Conservation (phyloP, 2,888 invertebrate species). For the Meganola albula region DNA sequence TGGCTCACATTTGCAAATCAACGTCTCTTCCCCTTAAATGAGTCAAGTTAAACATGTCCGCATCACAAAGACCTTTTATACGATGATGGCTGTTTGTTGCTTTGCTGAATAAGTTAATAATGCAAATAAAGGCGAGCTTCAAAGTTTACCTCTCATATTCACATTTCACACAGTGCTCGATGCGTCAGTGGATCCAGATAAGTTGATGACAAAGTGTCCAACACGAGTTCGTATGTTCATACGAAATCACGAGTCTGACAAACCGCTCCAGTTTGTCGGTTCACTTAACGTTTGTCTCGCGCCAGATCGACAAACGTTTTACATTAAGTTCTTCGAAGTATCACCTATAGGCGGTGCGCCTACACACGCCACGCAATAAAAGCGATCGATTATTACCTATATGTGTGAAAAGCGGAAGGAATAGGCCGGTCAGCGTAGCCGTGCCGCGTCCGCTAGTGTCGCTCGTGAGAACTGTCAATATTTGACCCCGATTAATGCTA, state of each 20-base stretch:
- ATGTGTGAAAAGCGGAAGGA: slow-evolving; percentile 76
- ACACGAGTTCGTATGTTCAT: slow-evolving; percentile 28
- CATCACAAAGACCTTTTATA: slow-evolving; percentile 62
- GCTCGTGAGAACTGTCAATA: slow-evolving; percentile 76
- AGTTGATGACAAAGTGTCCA: slow-evolving; percentile 32
- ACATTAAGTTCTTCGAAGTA: slow-evolving; percentile 65
- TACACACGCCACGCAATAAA: slow-evolving; percentile 67
- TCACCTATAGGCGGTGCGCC: slow-evolving; percentile 53
- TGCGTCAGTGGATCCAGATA: slow-evolving; percentile 35
- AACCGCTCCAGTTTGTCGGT: slow-evolving; percentile 46
- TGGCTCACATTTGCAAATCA: slow-evolving; percentile 41
- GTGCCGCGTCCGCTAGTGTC: slow-evolving; percentile 53
- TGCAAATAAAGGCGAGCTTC: slow-evolving; percentile 54
- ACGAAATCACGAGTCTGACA: slow-evolving; percentile 42
- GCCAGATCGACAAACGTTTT: slow-evolving; percentile 50
- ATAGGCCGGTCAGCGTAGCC: slow-evolving; percentile 48
- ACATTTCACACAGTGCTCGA: slow-evolving; percentile 37
- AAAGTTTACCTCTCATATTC: slow-evolving; percentile 53
- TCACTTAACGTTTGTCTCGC: slow-evolving; percentile 55
- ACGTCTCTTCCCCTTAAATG: slow-evolving; percentile 49
- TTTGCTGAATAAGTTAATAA: slow-evolving; percentile 55
- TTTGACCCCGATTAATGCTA: slow-evolving; percentile 58
- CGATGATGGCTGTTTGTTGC: slow-evolving; percentile 62
- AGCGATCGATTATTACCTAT: slow-evolving; percentile 76
- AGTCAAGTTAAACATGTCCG: slow-evolving; percentile 58